Base-by-base conservation (phyloP, 2,113 vertebrate genomes). In the Poicephalus gulielmi region DNA sequence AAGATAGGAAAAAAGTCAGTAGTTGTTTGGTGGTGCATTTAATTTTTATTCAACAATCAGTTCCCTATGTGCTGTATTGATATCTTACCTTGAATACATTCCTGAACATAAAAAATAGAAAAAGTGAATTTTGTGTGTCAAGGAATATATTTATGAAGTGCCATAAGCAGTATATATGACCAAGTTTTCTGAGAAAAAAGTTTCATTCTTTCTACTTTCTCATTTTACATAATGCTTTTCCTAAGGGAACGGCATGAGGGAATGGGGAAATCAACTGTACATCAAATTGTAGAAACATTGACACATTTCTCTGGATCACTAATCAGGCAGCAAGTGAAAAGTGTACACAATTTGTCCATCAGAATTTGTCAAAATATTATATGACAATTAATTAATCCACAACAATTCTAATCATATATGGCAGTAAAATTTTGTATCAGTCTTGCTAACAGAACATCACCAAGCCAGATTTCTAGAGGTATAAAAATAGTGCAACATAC, bases 211-310 rank as follows among this genome's bases (percentile, higher is more conserved):
- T 89, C 24, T 83, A 27, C 37, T 83, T 87, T 67, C 35, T 95
- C 6, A 91, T 67, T 95, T 86, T 93, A 57, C 39, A 76, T 94
- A 71, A 93, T 49, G 23, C 8, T 89, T 62, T 92, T 95, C 86
- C 90, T 94, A 82, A 91, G 52, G 53, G 78, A 96, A 50, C 70
- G 37, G 11, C 23, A 90, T 60, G 76, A 92, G 43, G 41, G 43
- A 91, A 92, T 55, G 52, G n/a, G 35, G 60, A 94, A 96, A 92
- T 93, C 74, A 96, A 39, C 69, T 89, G 55, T 8, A 84, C 23
- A 47, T 81, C 77, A 90, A 64, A 79, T 8, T 77, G 33, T 41
- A 86, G 92, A 86, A 83, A 95, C 24, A 91, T 9, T 83, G 87
- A 85, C 28, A 81, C 15, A 60, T 92, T 89, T 14, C 43, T 93